A percentile compares a stretch with the other conserved stretches of the same genome.
Evolutionary conservation across 2,797 vertebrate genomes (phyloP).

Genomic region (Sciaenops ocellatus): DNA sequence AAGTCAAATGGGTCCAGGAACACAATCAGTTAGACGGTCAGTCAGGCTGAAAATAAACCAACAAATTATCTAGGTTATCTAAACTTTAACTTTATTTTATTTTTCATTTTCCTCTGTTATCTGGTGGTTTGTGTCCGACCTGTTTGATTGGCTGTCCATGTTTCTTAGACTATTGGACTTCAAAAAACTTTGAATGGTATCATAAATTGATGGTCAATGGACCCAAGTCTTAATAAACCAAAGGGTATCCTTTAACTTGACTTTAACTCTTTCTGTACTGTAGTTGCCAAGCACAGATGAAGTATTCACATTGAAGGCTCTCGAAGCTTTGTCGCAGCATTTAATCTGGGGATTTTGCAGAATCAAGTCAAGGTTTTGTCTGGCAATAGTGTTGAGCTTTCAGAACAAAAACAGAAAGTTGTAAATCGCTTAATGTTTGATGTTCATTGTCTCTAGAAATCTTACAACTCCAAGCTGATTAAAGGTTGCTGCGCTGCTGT

Average conservation of each 20-base stretch:
- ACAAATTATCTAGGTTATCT: too few relatives aligned
- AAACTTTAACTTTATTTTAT: too few relatives aligned
- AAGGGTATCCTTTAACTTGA: not conserved
- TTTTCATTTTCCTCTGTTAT: not conserved
- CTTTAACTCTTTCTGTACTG: not conserved
- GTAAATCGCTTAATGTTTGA: not conserved
- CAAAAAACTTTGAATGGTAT: not conserved
- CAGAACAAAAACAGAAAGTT: not conserved
- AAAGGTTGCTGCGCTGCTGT: not conserved
- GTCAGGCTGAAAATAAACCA: too few relatives aligned
- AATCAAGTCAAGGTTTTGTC: not conserved
- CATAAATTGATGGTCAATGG: not conserved
- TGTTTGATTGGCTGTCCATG: not conserved
- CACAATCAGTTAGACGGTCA: too few relatives aligned
- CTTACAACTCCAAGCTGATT: constrained; percentile 3
- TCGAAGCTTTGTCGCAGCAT: not conserved
- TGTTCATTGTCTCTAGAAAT: constrained; percentile 11
- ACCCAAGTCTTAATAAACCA: not conserved
- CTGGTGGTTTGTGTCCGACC: too few relatives aligned
- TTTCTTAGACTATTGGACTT: not conserved
- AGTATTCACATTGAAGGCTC: not conserved
- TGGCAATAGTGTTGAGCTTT: not conserved
- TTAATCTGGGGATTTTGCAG: not conserved
- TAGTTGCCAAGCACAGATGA: not conserved
- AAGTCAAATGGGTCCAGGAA: too few relatives aligned